Conservation (phyloP, 2,888 invertebrate genomes). For the Ormyrus nitidulus region DNA sequence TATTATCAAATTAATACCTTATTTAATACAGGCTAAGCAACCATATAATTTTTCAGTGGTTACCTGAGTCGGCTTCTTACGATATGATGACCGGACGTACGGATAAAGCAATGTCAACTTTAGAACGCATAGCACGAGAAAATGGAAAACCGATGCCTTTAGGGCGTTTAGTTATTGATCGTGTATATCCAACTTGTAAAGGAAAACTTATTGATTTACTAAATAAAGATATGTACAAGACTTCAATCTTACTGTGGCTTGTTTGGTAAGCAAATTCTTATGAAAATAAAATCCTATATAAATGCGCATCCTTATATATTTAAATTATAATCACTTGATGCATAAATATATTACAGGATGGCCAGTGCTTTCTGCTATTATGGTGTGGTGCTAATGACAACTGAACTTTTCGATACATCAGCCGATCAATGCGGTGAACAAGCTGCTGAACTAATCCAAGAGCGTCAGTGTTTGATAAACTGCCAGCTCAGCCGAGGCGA, state of each 20-base stretch:
- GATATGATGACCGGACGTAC: conserved; percentile 91
- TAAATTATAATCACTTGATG: too few species aligned
- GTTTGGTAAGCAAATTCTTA: conserved; percentile 83
- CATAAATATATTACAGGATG: conserved; percentile 80
- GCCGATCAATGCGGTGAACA: conserved; percentile 73
- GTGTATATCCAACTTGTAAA: conserved; percentile 78
- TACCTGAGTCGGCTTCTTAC: conserved; percentile 94
- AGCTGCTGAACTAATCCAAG: conserved; percentile 67
- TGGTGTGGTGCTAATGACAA: conserved; percentile 95
- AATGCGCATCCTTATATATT: too few species aligned
- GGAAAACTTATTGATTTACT: conserved; percentile 85
- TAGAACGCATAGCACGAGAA: conserved; percentile 90
- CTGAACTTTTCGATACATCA: conserved; percentile 88
- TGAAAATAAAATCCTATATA: background rate
- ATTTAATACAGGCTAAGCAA: background rate
- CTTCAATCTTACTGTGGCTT: conserved; percentile 93
- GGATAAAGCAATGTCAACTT: conserved; percentile 89
- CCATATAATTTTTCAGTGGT: conserved; percentile 81
- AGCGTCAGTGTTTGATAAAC: conserved; percentile 77
- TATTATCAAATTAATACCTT: conserved; percentile 2
- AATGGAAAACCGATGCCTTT: conserved; percentile 93
- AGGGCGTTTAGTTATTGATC: conserved; percentile 89
- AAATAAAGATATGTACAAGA: conserved; percentile 87
- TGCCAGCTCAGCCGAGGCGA: conserved; percentile 87
- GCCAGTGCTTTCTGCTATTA: conserved; percentile 97